These are phyloP conservation scores for Crotalus tigris DNA, from an alignment of 2,113 vertebrate genomes.

Conservation along the genomic window DNA sequence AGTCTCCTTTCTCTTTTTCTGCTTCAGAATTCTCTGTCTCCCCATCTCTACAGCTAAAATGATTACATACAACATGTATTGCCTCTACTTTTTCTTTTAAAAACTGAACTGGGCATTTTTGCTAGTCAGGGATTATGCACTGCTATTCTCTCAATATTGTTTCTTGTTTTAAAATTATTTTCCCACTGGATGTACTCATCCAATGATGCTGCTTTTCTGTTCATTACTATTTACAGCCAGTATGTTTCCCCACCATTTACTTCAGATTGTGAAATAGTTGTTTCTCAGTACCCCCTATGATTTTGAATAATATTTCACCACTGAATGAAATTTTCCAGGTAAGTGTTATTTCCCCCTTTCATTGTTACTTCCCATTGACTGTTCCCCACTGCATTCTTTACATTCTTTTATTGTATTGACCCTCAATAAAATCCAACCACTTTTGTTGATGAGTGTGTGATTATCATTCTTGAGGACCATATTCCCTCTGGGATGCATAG, in stretches of 20 bases:
- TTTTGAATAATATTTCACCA: background rate
- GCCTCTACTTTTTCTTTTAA: background rate
- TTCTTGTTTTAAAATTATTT: background rate
- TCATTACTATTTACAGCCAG: background rate
- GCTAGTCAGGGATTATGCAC: background rate
- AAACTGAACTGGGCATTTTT: background rate
- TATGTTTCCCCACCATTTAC: background rate
- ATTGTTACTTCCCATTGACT: background rate
- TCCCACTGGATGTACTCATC: background rate
- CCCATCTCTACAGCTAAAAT: background rate
- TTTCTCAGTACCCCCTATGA: background rate
- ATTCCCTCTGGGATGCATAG: background rate
- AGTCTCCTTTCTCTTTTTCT: background rate
- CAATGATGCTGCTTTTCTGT: background rate
- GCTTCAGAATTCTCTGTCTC: background rate
- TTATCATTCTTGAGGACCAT: background rate
- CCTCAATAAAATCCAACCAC: background rate
- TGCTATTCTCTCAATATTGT: background rate
- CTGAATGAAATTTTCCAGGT: background rate
- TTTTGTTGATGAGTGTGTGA: background rate
- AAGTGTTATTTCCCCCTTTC: background rate
- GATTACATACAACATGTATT: background rate
- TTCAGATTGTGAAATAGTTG: background rate
- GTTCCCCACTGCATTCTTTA: background rate
- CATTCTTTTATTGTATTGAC: background rate